Percentiles rank a stretch among this genome's conserved stretches.
phyloP scores from a whole-genome alignment of 2,888 invertebrate genomes.

The Nineta flava region DNA sequence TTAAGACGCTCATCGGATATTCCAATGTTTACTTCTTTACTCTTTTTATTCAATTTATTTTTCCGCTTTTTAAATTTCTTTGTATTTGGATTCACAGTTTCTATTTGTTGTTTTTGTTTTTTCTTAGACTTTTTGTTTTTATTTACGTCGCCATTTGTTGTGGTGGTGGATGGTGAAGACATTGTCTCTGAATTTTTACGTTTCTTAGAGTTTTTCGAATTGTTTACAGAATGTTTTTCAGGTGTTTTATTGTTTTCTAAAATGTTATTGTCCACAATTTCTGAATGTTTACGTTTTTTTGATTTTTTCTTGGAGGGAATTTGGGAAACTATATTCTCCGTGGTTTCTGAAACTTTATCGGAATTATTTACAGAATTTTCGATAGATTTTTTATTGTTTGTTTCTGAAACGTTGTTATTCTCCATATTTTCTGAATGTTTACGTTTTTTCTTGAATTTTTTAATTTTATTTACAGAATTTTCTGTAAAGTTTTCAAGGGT shows the following conservation, averaged over 20 bases:
- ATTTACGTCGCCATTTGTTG: conserved; percentile 14
- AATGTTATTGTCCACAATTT: too few species aligned
- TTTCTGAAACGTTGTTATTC: background rate
- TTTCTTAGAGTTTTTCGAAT: conserved; percentile 7
- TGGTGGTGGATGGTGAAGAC: too few species aligned
- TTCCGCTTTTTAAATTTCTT: conserved; percentile 22
- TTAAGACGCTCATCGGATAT: conserved; percentile 67
- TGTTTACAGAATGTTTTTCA: conserved; percentile 6
- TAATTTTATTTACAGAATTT: conserved; percentile 6
- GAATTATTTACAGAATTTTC: too few species aligned
- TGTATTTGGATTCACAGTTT: conserved; percentile 15
- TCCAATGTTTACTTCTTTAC: conserved; percentile 13
- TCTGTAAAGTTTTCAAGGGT: conserved; percentile 15
- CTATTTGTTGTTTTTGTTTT: conserved; percentile 7
- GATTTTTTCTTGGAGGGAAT: too few species aligned
- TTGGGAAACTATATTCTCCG: too few species aligned
- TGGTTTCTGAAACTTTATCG: too few species aligned
- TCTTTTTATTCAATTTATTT: conserved; percentile 10
- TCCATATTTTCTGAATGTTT: conserved; percentile 7
- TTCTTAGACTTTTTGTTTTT: conserved; percentile 10
- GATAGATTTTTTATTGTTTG: background rate
- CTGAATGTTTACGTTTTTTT: too few species aligned
- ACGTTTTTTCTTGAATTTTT: conserved; percentile 9
- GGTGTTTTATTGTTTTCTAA: background rate
- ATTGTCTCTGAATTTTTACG: conserved; percentile 15